Evolutionary conservation across 2,113 vertebrate genomes (phyloP), one percentile per base, ranked within the genome.

Genomic region (Martes martes): DNA sequence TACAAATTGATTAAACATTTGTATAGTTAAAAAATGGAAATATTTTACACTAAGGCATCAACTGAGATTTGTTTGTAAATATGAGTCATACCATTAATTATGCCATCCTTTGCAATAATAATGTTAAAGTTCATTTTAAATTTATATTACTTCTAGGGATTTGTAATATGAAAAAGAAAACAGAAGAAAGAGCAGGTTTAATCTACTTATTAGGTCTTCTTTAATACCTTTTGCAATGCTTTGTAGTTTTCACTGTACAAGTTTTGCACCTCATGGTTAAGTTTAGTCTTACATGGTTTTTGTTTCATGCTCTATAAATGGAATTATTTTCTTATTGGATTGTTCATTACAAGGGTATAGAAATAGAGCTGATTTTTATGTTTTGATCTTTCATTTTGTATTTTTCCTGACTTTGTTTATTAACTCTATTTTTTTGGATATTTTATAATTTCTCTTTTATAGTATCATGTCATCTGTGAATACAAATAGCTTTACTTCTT

Each of bases 1-100:
- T 96, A 92, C 47, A 87, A 96, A 78, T n/a, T 39, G 47, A 55
- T 97, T 98, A n/a, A 28, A 10, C 36, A 47, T 87, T 85, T 92
- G 6, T 55, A 96, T 45, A 63, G 1, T 42, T 87, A 76, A 89
- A 93, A 92, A 95, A 93, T 59, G 92, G 89, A 96, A 71, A 80
- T 57, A 79, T 74, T 71, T 61, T 93, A 15, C 18, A 93, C 45
- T 93, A 87, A 96, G 4, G 4, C 45, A 92, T 89, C 33, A 86
- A 84, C 0, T 83, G 14, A 91, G 63, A 10, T 87, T 36, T 97
- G 8, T 52, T 95, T 95, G 80, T 42, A 96, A 96, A 92, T 24
- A 11, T 95, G 69, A 97, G 2, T 76, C 36, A 57, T 71, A 14
- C 74, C 78, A 93, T 96, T 11, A 89, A 59, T 45, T 65, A 45